Base-by-base conservation (phyloP, 2,113 vertebrate genomes). In the Apteryx mantelli region DNA sequence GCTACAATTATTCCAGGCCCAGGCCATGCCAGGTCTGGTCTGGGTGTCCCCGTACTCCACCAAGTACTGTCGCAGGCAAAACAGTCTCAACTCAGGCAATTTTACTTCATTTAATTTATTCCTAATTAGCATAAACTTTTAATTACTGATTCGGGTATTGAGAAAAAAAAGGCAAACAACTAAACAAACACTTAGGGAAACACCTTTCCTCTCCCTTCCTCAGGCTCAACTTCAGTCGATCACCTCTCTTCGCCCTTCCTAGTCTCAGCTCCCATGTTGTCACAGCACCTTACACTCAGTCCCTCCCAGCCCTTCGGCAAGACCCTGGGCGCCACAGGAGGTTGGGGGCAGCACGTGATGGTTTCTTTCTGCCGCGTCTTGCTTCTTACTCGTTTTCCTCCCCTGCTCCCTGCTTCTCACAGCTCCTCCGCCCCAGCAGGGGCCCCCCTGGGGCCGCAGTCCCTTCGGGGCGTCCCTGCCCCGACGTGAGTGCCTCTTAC, bases 371-470 rank as follows among this genome's bases (percentile, higher is more conserved):
- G 18, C 28, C 68, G 5, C 42, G 71, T 28, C n/a, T 22, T 63
- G 19, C 28, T 65, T 82, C 58, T 64, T 73, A 21, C 7, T 60
- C 61, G 21, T 38, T 69, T 85, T 77, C 21, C 19, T 80, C 9
- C 24, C 36, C 13, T 55, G 14, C 17, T 76, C 5, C 48, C 50
- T 74, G 7, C 4, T 83, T 76, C 80, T 42, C 36, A 7, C 1
- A 1, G 4, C 21, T 91, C 4, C 24, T 83, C 9, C 38, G 14
- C 38, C 34, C 14, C 22, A 34, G 3, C 1, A 1, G 36, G 11
- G 1, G 8, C 46, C 14, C 44, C 6, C 44, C 5, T 14, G 44
- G 13, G 44, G 44, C 44, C 16, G 14, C 55, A 28, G 55, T 56
- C 10, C 55, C 55, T 26, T 44, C 42, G 19, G 26, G 14, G 55